These are phyloP conservation scores for Alligator sinensis DNA, from an alignment of 2,113 vertebrate species.

Conservation along the genomic window DNA sequence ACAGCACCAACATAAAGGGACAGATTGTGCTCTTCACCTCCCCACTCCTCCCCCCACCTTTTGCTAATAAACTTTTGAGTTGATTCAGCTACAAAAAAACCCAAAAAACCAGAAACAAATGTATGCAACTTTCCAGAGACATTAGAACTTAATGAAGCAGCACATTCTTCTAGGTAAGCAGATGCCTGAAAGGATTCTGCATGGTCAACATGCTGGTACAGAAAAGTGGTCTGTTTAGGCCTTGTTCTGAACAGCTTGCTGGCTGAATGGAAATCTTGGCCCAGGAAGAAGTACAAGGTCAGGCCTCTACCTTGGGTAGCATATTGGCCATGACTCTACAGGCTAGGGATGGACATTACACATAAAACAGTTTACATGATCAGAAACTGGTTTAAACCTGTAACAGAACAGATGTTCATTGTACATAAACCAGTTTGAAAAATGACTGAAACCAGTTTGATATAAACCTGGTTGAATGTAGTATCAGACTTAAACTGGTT, in stretches of 20 bases:
- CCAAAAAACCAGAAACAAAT: background rate
- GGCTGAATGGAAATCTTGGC: background rate
- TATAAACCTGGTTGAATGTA: no score
- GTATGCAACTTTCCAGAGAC: background rate
- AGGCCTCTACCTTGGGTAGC: background rate
- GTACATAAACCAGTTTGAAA: no score
- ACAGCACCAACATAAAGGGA: background rate
- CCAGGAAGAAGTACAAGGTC: background rate
- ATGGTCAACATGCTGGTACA: background rate
- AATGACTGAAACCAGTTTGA: no score
- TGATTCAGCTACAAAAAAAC: background rate
- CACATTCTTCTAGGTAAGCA: background rate
- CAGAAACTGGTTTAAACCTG: no score
- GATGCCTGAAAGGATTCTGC: background rate
- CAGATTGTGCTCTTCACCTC: background rate
- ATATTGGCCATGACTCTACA: background rate
- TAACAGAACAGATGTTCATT: no score
- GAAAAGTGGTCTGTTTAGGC: background rate
- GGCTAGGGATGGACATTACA: no score
- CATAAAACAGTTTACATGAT: no score
- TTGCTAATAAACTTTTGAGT: background rate
- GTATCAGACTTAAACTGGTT: no score
- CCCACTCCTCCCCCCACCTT: background rate
- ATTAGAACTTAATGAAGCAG: background rate
- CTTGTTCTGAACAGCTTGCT: background rate